Conservation (phyloP, 1,140 invertebrate genomes). For the Hycleus phaleratus region DNA sequence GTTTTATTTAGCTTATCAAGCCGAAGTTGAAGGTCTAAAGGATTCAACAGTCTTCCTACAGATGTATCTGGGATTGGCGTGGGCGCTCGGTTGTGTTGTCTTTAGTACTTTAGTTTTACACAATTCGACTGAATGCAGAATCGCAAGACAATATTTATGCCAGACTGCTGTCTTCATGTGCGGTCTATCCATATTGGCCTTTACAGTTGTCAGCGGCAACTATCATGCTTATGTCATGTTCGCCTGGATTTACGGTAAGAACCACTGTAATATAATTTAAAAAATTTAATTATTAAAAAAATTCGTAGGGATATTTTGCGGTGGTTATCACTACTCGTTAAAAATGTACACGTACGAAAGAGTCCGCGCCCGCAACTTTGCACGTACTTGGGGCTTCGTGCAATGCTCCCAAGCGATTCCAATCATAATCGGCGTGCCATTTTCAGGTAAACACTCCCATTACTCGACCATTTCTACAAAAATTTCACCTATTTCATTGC, state of each 20-base stretch:
- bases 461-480: background rate
- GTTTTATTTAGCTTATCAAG: conserved; percentile 74
- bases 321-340: conserved; percentile 77
- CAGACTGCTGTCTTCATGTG: conserved; percentile 70
- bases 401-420: conserved; percentile 80
- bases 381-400: conserved; percentile 83
- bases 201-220: conserved; percentile 73
- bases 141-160: conserved; percentile 77
- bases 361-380: conserved; percentile 76
- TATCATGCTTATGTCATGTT: conserved; percentile 74
- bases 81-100: conserved; percentile 69
- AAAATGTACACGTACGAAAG: conserved; percentile 86
- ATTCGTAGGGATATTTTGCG: conserved; percentile 62
- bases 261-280: background rate
- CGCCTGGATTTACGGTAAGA: conserved; percentile 70
- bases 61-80: conserved; percentile 69
- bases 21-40: conserved; percentile 62
- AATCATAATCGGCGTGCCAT: conserved; percentile 77
- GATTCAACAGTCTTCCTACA: conserved; percentile 66
- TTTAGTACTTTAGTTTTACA: conserved; percentile 77
- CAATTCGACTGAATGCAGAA: conserved; percentile 75
- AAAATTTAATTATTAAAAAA: background rate
- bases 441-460: conserved; percentile 55
- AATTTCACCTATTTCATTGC: conserved; percentile 23
- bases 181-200: conserved; percentile 68